phyloP scores from a whole-genome alignment of 2,113 vertebrate genomes.

The Pardalotus punctatus region DNA sequence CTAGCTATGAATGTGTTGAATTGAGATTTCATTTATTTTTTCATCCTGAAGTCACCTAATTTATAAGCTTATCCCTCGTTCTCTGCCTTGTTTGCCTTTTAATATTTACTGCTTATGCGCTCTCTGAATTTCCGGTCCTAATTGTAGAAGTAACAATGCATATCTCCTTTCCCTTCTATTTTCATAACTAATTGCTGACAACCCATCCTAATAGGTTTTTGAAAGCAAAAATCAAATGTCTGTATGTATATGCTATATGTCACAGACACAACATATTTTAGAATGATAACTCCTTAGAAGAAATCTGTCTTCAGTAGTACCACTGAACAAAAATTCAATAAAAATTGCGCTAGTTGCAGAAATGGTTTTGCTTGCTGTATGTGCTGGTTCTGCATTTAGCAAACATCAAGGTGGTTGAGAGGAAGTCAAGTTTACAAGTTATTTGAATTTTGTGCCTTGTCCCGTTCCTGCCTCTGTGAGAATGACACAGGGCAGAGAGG shows the following conservation, averaged over 20 bases:
- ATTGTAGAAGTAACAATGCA: not conserved
- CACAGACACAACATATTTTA: not conserved
- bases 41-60: not conserved
- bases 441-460: not conserved
- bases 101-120: not conserved
- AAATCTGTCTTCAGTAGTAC: not conserved
- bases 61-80: not conserved
- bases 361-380: not conserved
- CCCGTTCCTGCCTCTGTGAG: not conserved
- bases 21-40: not conserved
- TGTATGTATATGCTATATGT: not conserved
- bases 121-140: not conserved
- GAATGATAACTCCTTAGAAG: not conserved
- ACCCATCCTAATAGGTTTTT: not conserved
- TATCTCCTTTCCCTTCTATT: not conserved
- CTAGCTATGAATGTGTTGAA: not conserved
- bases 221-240: not conserved
- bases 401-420: not conserved
- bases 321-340: not conserved
- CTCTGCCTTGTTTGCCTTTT: not conserved
- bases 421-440: not conserved
- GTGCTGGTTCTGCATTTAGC: not conserved
- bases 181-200: not conserved
- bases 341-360: not conserved
- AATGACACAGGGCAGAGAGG: not conserved